Evolutionary conservation across 2,113 vertebrate species (phyloP).

Genomic region (Lamprotornis superbus): DNA sequence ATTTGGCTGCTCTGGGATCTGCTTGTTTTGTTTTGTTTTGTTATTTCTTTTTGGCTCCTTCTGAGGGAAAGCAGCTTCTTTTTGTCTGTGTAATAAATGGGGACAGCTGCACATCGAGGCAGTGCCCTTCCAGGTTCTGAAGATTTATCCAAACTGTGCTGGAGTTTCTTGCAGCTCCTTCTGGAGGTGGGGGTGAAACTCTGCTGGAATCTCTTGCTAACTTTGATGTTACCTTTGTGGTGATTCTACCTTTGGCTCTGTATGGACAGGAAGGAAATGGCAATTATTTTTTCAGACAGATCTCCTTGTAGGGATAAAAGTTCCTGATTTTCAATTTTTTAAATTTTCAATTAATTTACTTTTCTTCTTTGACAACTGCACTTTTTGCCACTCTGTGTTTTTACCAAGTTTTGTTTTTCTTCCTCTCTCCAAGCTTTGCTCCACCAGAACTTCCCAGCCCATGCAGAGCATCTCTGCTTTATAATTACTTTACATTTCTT

Average conservation of each 20-base stretch:
- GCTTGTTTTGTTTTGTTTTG: background rate
- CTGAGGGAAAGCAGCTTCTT: constrained; percentile 1
- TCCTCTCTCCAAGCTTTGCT: background rate
- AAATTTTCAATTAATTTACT: background rate
- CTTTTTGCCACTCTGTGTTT: background rate
- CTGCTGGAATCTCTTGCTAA: background rate
- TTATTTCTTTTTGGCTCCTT: background rate
- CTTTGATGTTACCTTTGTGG: background rate
- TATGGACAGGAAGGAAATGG: background rate
- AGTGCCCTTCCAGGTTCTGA: background rate
- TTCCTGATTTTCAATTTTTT: background rate
- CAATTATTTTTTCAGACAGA: background rate
- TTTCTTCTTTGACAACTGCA: background rate
- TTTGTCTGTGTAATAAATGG: background rate
- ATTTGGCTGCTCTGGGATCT: background rate
- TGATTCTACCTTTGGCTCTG: rapidly evolving
- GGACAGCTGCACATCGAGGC: background rate
- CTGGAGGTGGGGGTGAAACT: background rate
- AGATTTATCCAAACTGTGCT: background rate
- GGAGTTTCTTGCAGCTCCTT: background rate
- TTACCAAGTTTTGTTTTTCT: background rate
- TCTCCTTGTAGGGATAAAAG: background rate
- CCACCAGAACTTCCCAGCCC: background rate
- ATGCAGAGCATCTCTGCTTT: background rate
- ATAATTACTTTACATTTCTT: constrained; percentile 12